These are phyloP conservation scores for Microcebus lehilahytsara DNA, from an alignment of 2,113 vertebrate species.

Conservation along the genomic window DNA sequence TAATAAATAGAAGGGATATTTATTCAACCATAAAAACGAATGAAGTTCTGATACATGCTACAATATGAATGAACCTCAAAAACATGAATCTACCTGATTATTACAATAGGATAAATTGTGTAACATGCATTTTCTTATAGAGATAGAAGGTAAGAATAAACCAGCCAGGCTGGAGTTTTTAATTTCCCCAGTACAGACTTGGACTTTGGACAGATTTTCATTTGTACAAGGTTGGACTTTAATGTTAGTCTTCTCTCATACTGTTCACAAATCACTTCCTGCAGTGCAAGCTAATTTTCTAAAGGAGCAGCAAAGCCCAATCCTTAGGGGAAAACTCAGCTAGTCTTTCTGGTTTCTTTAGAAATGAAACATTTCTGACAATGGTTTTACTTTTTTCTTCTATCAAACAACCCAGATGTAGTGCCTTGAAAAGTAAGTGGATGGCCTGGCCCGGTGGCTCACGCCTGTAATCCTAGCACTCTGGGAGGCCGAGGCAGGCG, in stretches of 20 bases:
- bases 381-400: not conserved
- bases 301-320: slow-evolving; percentile 16
- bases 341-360: slow-evolving; percentile 62
- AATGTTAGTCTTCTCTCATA: slow-evolving; percentile 30
- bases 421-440: slow-evolving; percentile 2
- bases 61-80: too few relatives aligned
- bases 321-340: slow-evolving; percentile 7
- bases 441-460: not conserved
- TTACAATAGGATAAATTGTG: not conserved
- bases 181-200: not conserved
- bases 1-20: too few relatives aligned
- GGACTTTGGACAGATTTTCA: slow-evolving; percentile 11
- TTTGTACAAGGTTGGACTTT: slow-evolving; percentile 48
- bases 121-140: not conserved
- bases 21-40: too few relatives aligned
- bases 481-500: too few relatives aligned
- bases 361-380: slow-evolving; percentile 48
- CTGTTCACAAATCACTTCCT: slow-evolving; percentile 60
- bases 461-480: too few relatives aligned
- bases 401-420: not conserved
- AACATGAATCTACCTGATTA: not conserved
- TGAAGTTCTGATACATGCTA: too few relatives aligned
- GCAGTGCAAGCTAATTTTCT: slow-evolving; percentile 47
- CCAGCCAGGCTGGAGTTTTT: not conserved
- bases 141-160: slow-evolving; percentile 3